A percentile compares a stretch with the other conserved stretches of the same genome.
Evolutionary conservation across 2,888 invertebrate species (phyloP).

Genomic region (Mantis religiosa): DNA sequence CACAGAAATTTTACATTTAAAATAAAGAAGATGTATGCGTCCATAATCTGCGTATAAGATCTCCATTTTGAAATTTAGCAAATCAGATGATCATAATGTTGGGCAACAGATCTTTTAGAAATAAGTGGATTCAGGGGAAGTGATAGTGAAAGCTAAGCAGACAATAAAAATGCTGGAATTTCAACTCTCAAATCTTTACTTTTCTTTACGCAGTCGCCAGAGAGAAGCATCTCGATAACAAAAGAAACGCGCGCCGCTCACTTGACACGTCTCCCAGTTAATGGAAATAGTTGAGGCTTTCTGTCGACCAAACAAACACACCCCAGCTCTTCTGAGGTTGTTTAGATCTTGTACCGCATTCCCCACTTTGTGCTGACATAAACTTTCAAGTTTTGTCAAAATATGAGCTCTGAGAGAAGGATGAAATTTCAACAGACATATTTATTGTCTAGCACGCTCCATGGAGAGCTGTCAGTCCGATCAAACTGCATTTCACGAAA

Average conservation of each 20-base stretch:
- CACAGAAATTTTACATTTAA: too few species aligned
- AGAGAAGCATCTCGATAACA: neutral
- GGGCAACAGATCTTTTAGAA: neutral
- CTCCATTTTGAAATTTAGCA: too few species aligned
- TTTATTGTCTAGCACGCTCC: too few species aligned
- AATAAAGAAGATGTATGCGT: too few species aligned
- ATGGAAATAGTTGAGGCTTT: neutral
- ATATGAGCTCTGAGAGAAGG: too few species aligned
- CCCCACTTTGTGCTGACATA: neutral
- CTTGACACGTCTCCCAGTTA: neutral
- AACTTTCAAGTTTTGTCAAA: neutral
- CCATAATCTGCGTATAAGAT: too few species aligned
- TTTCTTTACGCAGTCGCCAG: neutral
- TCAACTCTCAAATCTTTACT: neutral
- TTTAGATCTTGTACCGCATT: neutral
- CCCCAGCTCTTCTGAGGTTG: neutral
- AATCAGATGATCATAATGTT: neutral
- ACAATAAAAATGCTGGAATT: neutral
- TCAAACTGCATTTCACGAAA: too few species aligned
- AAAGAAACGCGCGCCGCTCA: neutral
- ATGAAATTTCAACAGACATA: too few species aligned
- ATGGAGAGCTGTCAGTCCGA: too few species aligned
- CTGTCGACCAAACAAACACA: neutral
- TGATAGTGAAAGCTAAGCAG: neutral
- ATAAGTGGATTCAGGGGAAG: neutral